Base-by-base conservation (phyloP, 2,797 vertebrate species). In the Pseudochirops corinnae region DNA sequence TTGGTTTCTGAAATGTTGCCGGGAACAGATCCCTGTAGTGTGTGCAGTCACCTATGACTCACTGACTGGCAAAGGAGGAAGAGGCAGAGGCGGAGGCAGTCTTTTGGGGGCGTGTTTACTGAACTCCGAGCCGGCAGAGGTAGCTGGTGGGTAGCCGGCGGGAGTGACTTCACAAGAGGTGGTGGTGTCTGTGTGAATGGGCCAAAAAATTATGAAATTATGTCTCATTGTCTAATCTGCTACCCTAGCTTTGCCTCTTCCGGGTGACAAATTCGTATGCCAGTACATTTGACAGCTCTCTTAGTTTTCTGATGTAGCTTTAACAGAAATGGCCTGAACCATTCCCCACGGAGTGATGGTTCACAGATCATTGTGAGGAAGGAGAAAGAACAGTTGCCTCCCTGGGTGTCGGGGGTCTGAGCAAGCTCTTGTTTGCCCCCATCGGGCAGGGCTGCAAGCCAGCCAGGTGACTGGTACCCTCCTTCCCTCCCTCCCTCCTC, bases 121-220 rank as follows among this genome's bases (percentile, higher is more conserved):
- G 31, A 52, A 52, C 53, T 91, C 53, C 2, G 50, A 91, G 28
- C 53, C 29, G 2, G 28, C 55, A 24, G 50, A 91, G 52, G 28
- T 55, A 55, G 1, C 50, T 55, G 52, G 52, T 91, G 29, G 52
- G 87, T 0, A 98, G 97, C 90, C 95, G 97, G 97, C 96, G 96
- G 94, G 94, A 97, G 94, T 97, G 90, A 91, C 94, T 55, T 96
- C 98, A 60, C 52, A 98, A 94, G 98, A 97, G 96, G 96, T 97
- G 95, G 96, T 97, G 95, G 95, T 98, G 98, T 98, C 97, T 98
- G 97, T 96, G 94, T 97, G 97, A 98, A 97, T 97, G 96, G 97
- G 97, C 97, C 97, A 97, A 98, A 98, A 97, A 98, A 98, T 98
- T 98, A 98, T 98, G 98, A 98, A 98, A 98, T 98, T 98, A 98